Evolutionary conservation across 1,140 invertebrate species (phyloP).

Genomic region (Drosophila oshimai): DNA sequence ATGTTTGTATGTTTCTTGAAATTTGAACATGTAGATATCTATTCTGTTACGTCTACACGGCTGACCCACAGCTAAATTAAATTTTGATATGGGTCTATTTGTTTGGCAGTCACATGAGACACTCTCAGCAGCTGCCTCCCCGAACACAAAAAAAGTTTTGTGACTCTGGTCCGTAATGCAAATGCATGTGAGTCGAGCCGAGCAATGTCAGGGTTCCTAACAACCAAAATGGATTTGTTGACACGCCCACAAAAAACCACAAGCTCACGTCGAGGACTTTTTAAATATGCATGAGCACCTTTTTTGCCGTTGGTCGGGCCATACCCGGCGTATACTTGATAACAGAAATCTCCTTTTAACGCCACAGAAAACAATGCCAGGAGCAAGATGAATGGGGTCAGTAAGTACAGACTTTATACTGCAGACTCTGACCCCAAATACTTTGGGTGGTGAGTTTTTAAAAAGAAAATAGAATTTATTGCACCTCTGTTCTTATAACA

Average conservation of each 20-base stretch:
- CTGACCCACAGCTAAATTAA: constrained; percentile 52
- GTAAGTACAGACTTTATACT: background rate
- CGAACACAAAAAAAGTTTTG: constrained; percentile 29
- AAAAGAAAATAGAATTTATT: background rate
- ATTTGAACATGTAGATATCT: constrained; percentile 15
- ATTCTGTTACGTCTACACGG: constrained; percentile 14
- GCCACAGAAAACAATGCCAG: constrained; percentile 36
- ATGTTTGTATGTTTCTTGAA: constrained; percentile 3
- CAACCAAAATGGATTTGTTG: constrained; percentile 65
- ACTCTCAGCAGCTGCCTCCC: constrained; percentile 16
- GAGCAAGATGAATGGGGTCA: constrained; percentile 4
- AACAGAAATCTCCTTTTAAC: constrained; percentile 64
- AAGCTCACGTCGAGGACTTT: constrained; percentile 31
- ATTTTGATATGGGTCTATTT: constrained; percentile 74
- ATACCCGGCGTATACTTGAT: constrained; percentile 64
- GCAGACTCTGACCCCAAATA: background rate
- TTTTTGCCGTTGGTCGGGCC: constrained; percentile 24
- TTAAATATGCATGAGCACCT: constrained; percentile 77
- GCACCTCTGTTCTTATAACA: background rate
- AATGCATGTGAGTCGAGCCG: constrained; percentile 20
- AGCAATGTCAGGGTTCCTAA: constrained; percentile 22
- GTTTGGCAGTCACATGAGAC: constrained; percentile 51
- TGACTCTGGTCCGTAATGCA: constrained; percentile 43
- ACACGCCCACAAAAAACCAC: constrained; percentile 17
- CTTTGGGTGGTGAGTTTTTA: background rate